phyloP scores from a whole-genome alignment of 2,888 invertebrate species.

The Caenorhabditis sinica region DNA sequence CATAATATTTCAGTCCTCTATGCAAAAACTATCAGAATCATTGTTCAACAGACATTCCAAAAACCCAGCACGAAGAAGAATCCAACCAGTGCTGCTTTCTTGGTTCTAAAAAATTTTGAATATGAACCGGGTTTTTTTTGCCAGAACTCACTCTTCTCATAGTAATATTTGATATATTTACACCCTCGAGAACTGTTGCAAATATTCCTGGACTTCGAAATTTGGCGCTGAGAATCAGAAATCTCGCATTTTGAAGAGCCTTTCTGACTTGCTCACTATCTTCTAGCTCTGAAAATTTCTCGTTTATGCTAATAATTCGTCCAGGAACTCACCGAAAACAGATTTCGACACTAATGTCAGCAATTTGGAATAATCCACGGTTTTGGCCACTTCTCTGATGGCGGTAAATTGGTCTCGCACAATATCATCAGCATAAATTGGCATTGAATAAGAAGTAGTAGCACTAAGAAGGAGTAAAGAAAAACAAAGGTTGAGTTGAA shows the following conservation, averaged over 20 bases:
- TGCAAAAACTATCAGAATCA: constrained; percentile 17
- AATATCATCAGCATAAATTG: constrained; percentile 10
- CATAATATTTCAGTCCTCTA: constrained; percentile 7
- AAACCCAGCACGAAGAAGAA: constrained; percentile 3
- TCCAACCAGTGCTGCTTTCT: constrained; percentile 22
- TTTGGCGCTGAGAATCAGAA: background rate
- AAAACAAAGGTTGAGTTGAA: constrained; percentile 3
- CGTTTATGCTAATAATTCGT: background rate
- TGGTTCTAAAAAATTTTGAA: background rate
- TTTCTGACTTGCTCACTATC: background rate
- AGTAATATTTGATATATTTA: background rate
- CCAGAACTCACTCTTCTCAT: constrained; percentile 1
- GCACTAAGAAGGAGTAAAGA: background rate
- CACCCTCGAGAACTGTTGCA: background rate
- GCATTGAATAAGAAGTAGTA: background rate
- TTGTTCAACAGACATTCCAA: constrained; percentile 19
- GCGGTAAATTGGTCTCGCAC: background rate
- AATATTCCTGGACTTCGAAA: constrained; percentile 14
- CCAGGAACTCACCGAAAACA: constrained; percentile 7
- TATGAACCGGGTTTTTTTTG: background rate
- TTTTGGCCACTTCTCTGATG: background rate
- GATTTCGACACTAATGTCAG: background rate
- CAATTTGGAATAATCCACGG: background rate
- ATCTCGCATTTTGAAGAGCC: background rate
- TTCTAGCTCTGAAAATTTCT: constrained; percentile 16